Percentiles rank a stretch among this genome's conserved stretches.
Evolutionary conservation across 2,888 invertebrate genomes (phyloP).

Genomic region (Melanostoma mellinum): DNA sequence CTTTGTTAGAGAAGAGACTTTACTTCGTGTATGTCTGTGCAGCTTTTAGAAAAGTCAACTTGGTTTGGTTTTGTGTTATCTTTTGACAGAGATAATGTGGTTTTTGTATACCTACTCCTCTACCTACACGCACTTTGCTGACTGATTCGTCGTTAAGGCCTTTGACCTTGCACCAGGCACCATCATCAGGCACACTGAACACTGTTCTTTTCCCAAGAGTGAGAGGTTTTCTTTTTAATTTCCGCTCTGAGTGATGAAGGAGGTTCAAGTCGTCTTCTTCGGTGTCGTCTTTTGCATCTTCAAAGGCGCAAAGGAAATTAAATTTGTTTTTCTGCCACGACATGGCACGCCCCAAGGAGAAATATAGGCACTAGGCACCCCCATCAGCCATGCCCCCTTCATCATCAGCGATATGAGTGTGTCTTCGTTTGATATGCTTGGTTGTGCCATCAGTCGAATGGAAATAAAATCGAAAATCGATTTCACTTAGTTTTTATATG

Average conservation of each 20-base stretch:
- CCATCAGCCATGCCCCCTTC: not conserved
- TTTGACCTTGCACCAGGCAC: conserved; percentile 63
- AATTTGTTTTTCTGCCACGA: conserved; percentile 65
- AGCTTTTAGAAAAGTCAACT: conserved; percentile 18
- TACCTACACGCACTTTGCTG: conserved; percentile 35
- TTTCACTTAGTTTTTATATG: conserved; percentile 65
- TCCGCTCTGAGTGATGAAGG: conserved; percentile 57
- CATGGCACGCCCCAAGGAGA: conserved; percentile 57
- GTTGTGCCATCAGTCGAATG: conserved; percentile 16
- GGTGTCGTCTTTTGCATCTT: conserved; percentile 63
- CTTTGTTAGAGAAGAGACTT: conserved; percentile 2
- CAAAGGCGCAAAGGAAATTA: conserved; percentile 72
- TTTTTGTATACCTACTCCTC: conserved; percentile 14
- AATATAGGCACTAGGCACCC: not conserved
- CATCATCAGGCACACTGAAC: not conserved
- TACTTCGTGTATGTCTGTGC: not conserved
- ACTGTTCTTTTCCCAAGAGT: conserved; percentile 36
- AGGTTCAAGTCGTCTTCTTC: conserved; percentile 7
- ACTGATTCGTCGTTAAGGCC: conserved; percentile 54
- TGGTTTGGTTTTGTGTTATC: conserved; percentile 36
- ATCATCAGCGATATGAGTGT: conserved; percentile 21
- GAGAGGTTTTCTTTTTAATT: conserved; percentile 50
- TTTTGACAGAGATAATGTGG: conserved; percentile 38
- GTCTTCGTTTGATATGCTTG: conserved; percentile 1
- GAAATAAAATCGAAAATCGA: conserved; percentile 71